Conservation (phyloP, 2,888 invertebrate genomes). For the Xanthostigma xanthostigma region DNA sequence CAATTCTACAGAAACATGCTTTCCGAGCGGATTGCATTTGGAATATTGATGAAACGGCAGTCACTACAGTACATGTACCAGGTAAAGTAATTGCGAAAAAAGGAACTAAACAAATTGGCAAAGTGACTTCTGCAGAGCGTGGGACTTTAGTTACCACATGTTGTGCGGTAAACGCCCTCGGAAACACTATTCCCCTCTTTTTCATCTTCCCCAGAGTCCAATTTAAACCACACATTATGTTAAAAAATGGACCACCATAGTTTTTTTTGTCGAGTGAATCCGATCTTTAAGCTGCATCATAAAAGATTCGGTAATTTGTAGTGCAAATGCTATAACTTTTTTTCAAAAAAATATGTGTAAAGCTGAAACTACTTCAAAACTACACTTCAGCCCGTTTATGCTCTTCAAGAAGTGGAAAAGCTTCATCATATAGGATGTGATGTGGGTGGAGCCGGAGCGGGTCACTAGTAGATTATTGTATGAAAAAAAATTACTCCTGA, state of each 20-base stretch:
- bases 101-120: slow-evolving; percentile 22
- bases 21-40: slow-evolving; percentile 15
- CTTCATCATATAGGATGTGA: no score
- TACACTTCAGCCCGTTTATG: no score
- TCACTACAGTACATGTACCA: slow-evolving; percentile 23
- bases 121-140: slow-evolving; percentile 23
- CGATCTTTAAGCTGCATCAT: no score
- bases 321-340: no score
- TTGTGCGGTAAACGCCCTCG: slow-evolving; percentile 21
- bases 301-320: no score
- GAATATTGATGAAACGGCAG: slow-evolving; percentile 23
- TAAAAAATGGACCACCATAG: slow-evolving; percentile 21
- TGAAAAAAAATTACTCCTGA: no score
- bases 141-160: slow-evolving; percentile 22
- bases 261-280: no score
- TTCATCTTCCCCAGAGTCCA: slow-evolving; percentile 22
- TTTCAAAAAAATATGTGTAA: no score
- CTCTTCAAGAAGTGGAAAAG: no score
- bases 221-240: slow-evolving; percentile 20
- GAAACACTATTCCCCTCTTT: slow-evolving; percentile 22
- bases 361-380: no score
- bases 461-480: no score
- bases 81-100: slow-evolving; percentile 20
- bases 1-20: slow-evolving; percentile 10
- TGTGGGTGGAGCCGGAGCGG: no score